Conservation (phyloP, 2,113 vertebrate genomes). For the Myotis davidii region DNA sequence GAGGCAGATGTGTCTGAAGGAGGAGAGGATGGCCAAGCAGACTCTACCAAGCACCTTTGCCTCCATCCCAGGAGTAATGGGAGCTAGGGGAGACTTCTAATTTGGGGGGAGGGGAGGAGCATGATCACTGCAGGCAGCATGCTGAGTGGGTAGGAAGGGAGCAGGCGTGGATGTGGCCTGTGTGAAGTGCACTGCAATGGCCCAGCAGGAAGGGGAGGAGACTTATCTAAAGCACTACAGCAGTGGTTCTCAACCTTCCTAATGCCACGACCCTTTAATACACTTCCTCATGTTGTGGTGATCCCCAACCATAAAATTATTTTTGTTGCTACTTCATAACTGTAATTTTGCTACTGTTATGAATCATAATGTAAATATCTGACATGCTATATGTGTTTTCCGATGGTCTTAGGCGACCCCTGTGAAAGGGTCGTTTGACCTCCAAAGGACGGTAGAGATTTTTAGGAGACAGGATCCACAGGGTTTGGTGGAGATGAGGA, state of each 20-base stretch:
- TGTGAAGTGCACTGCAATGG: background rate
- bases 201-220: background rate
- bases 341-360: no score
- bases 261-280: no score
- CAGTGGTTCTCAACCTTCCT: no score
- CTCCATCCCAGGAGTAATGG: background rate
- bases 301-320: no score
- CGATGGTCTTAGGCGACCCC: no score
- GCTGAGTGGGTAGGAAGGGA: background rate
- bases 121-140: background rate
- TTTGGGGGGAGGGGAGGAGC: fast-evolving
- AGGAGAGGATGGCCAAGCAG: fast-evolving
- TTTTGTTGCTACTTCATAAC: no score
- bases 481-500: background rate
- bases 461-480: background rate
- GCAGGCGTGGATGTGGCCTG: background rate
- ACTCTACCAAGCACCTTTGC: background rate
- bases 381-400: no score
- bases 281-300: no score
- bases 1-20: no score
- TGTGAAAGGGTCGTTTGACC: no score
- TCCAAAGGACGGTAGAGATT: no score
- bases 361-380: no score
- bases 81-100: background rate
- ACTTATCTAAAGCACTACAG: background rate